Evolutionary conservation across 2,888 invertebrate species (phyloP), one percentile per base, ranked within the genome.

Genomic region (Latrodectus elegans): DNA sequence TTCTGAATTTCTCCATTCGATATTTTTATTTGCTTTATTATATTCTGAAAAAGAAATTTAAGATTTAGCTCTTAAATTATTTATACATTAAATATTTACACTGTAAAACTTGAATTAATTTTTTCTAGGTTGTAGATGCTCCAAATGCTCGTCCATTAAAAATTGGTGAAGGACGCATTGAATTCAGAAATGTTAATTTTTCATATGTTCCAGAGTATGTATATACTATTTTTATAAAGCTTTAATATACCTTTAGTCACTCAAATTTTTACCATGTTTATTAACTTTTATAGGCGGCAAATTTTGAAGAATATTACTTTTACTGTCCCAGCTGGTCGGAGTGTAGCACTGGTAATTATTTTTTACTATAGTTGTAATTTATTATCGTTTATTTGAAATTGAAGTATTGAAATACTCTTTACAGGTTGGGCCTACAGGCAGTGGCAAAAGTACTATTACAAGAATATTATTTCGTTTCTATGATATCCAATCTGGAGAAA

Each of bases 151-250:
- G 94, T 0, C 94, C 95, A 0, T 92, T 99, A 74, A 90, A 94
- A 4, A 93, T 96, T 12, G 94, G 94, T 70, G 94, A 94, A 80
- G 94, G 93, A 60, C 90, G 91, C 78, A 95, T 99, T 52, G 96
- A 97, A 92, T 98, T 99, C 92, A 94, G 94, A 51, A 95, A 98
- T 92, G 98, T 99, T 0, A 94, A 95, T 4, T 99, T 99, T 92
- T 95, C 95, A 22, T 99, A 99, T 92, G 93, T 94, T 0, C 95
- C 96, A 0, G 97, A 97, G 91, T 92, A 90, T 91, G 91, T 90
- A 72, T 71, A 53, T 12, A 12, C 68, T 72, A 60, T 12, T 72
- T 22, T 52, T 64, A 55, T 10, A 64, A 64, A 9, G 11, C 15
- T n/a, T 64, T 64, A 8, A 15, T 17, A 22, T 65, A 4, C 3